Conservation (phyloP, 1,140 invertebrate genomes). For the Nasonia vitripennis region DNA sequence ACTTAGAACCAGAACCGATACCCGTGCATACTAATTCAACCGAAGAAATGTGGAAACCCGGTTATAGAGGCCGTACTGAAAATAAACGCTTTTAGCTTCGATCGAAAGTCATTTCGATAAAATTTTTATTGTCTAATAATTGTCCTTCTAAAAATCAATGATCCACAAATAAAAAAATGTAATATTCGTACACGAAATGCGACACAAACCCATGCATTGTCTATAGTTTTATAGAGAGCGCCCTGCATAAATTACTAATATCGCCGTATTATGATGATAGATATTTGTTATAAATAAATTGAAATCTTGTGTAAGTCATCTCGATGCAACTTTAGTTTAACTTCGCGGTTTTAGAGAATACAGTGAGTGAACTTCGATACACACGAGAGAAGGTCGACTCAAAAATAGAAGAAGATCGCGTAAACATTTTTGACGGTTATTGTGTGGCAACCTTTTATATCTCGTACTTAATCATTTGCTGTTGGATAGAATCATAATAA, state of each 20-base stretch:
- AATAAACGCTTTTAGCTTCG: slow-evolving; percentile 46
- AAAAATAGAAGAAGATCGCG: slow-evolving; percentile 7
- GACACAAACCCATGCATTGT: no score
- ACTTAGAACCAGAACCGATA: neutral
- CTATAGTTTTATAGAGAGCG: no score
- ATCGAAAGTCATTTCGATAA: neutral
- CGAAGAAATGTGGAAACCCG: slow-evolving; percentile 40
- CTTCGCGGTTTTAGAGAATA: no score
- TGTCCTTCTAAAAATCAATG: neutral
- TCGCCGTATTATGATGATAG: no score
- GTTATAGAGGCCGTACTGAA: slow-evolving; percentile 48
- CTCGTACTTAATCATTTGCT: neutral
- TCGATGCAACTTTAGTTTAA: no score
- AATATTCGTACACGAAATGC: no score
- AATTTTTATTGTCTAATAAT: neutral
- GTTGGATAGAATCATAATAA: neutral
- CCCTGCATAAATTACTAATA: no score
- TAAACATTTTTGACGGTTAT: neutral
- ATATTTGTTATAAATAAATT: no score
- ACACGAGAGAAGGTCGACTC: no score
- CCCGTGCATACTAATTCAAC: slow-evolving; percentile 25
- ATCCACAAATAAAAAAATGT: neutral
- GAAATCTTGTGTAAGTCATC: no score
- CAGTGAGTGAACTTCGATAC: no score
- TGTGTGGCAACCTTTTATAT: neutral